Evolutionary conservation across 1,140 invertebrate genomes (phyloP).

Genomic region (Calephelis virginiensis): DNA sequence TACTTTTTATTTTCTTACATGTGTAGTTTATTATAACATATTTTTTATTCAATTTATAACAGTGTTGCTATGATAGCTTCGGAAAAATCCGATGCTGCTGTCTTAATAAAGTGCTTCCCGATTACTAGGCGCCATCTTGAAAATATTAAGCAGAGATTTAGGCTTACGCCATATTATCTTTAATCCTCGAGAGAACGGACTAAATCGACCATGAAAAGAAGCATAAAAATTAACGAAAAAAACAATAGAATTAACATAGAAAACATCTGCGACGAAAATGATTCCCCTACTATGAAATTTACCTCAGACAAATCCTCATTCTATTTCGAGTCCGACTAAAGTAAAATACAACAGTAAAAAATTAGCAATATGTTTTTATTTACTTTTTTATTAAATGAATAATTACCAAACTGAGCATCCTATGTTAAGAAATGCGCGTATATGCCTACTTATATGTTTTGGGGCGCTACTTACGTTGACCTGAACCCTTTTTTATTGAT

Average conservation of each 20-base stretch:
- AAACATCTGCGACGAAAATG: slow-evolving; percentile 71
- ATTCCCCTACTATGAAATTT: slow-evolving; percentile 39
- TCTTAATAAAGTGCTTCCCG: background rate
- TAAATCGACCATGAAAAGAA: slow-evolving; percentile 71
- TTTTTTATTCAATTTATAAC: too few relatives aligned
- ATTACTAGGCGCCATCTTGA: slow-evolving; percentile 26
- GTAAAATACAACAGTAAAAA: background rate
- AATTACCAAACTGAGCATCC: too few relatives aligned
- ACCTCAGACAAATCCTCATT: background rate
- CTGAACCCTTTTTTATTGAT: too few relatives aligned
- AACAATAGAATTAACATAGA: slow-evolving; percentile 77
- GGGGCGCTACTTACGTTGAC: too few relatives aligned
- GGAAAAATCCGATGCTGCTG: background rate
- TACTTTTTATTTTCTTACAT: too few relatives aligned
- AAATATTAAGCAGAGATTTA: slow-evolving; percentile 44
- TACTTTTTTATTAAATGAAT: too few relatives aligned
- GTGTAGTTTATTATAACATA: too few relatives aligned
- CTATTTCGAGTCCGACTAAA: background rate
- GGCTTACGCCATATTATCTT: slow-evolving; percentile 49
- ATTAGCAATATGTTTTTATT: too few relatives aligned
- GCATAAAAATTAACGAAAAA: slow-evolving; percentile 75
- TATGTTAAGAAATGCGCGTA: too few relatives aligned
- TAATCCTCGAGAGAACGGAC: slow-evolving; percentile 60
- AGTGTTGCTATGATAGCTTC: too few relatives aligned
- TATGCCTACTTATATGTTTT: too few relatives aligned